These are phyloP conservation scores for Zeuzera pyrina DNA, from an alignment of 2,888 invertebrate genomes.

Conservation along the genomic window DNA sequence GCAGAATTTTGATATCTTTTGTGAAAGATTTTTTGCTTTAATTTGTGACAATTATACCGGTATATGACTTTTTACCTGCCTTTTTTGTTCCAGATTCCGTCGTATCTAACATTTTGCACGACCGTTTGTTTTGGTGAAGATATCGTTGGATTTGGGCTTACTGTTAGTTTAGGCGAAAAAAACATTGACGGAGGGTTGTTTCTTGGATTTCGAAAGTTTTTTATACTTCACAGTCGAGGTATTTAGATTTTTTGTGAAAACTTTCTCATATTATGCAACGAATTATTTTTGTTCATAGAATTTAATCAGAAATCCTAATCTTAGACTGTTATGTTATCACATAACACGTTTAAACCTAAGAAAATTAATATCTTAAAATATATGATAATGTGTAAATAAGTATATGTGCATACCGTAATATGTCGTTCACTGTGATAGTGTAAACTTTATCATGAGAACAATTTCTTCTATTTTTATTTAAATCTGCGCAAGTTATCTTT, in stretches of 20 bases:
- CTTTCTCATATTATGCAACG: constrained; percentile 16
- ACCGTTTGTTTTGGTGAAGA: constrained; percentile 55
- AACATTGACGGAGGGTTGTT: constrained; percentile 23
- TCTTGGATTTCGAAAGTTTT: constrained; percentile 15
- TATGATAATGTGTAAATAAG: too few relatives aligned
- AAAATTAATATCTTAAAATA: too few relatives aligned
- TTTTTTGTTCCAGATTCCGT: constrained; percentile 45
- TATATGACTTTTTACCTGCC: constrained; percentile 72
- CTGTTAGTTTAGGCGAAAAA: constrained; percentile 37
- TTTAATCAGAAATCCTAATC: too few relatives aligned
- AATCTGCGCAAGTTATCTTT: too few relatives aligned
- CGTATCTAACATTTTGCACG: constrained; percentile 57
- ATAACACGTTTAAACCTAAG: too few relatives aligned
- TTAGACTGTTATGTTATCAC: too few relatives aligned
- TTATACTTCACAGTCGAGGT: constrained; percentile 6
- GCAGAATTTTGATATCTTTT: constrained; percentile 72
- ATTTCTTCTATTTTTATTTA: too few relatives aligned
- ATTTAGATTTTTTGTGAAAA: constrained; percentile 13
- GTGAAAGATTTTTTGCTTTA: constrained; percentile 65
- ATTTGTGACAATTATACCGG: constrained; percentile 74
- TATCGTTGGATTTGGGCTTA: constrained; percentile 37
- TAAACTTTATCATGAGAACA: too few relatives aligned
- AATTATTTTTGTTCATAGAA: constrained; percentile 14
- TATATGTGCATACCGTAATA: too few relatives aligned
- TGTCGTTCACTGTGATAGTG: too few relatives aligned